Evolutionary conservation across 2,113 vertebrate genomes (phyloP).

Genomic region (Pipa parva): DNA sequence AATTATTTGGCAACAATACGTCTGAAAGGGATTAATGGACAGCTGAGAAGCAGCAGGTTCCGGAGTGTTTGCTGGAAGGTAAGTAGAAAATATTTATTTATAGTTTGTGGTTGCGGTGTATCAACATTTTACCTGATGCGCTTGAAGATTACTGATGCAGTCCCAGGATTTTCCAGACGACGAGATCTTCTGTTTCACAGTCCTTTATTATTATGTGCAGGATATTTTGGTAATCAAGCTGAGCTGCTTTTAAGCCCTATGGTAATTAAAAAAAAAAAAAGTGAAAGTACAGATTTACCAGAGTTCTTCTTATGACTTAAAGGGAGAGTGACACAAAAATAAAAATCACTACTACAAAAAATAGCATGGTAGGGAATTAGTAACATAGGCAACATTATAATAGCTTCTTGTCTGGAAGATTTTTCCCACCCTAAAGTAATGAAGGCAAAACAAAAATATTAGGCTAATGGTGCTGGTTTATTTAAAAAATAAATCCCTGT

Average conservation of each 20-base stretch:
- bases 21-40: constrained; percentile 96
- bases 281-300: background rate
- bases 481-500: too few species aligned
- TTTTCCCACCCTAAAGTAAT: too few species aligned
- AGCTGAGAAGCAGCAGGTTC: constrained; percentile 88
- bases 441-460: too few species aligned
- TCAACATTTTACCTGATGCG: constrained; percentile 67
- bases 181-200: constrained; percentile 52
- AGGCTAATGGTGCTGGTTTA: too few species aligned
- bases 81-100: constrained; percentile 81
- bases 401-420: too few species aligned
- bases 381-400: too few species aligned
- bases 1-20: constrained; percentile 98
- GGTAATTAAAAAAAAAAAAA: constrained; percentile 8
- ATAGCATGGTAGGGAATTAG: too few species aligned
- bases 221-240: constrained; percentile 55
- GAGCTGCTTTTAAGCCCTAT: constrained; percentile 46
- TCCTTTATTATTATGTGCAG: constrained; percentile 58
- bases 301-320: background rate
- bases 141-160: constrained; percentile 62
- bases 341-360: too few species aligned
- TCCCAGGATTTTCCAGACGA: constrained; percentile 60
- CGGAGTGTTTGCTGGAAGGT: constrained; percentile 89
- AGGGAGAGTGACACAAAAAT: background rate
- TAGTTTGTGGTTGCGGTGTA: constrained; percentile 69